phyloP scores from a whole-genome alignment of 2,113 vertebrate species.

The Amphiprion ocellaris region DNA sequence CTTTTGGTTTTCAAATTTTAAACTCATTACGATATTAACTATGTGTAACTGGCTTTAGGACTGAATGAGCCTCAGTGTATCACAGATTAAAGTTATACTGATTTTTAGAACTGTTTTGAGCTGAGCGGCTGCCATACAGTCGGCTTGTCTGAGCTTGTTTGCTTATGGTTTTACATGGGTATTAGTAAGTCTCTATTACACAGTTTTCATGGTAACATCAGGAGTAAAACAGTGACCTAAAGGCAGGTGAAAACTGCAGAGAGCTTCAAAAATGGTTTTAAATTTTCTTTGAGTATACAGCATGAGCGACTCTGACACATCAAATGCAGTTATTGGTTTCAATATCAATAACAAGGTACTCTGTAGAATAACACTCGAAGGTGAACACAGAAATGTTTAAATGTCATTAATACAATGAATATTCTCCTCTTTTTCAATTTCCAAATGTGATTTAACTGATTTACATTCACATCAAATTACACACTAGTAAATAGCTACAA shows the following conservation, averaged over 20 bases:
- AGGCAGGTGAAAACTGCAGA: not conserved
- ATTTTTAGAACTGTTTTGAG: not conserved
- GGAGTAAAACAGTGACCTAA: not conserved
- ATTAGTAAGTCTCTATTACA: not conserved
- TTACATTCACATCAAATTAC: not conserved
- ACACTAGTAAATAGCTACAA: not conserved
- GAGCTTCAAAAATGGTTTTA: not conserved
- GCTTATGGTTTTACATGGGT: not conserved
- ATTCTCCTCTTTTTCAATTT: not conserved
- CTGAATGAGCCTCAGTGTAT: no score
- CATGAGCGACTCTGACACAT: no score
- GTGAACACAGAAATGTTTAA: no score
- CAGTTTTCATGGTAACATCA: not conserved
- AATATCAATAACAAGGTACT: no score
- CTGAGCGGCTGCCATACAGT: not conserved
- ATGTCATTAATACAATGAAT: no score
- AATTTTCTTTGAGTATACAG: not conserved
- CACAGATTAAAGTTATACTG: no score
- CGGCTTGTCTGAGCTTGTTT: slow-evolving; percentile 18
- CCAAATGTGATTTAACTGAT: not conserved
- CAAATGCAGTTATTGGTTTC: no score
- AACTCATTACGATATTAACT: no score
- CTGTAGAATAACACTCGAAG: no score
- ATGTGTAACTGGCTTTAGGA: no score
- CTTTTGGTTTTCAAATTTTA: no score